Evolutionary conservation across 2,113 vertebrate species (phyloP), one percentile per base, ranked within the genome.

Genomic region (Plotosus lineatus): DNA sequence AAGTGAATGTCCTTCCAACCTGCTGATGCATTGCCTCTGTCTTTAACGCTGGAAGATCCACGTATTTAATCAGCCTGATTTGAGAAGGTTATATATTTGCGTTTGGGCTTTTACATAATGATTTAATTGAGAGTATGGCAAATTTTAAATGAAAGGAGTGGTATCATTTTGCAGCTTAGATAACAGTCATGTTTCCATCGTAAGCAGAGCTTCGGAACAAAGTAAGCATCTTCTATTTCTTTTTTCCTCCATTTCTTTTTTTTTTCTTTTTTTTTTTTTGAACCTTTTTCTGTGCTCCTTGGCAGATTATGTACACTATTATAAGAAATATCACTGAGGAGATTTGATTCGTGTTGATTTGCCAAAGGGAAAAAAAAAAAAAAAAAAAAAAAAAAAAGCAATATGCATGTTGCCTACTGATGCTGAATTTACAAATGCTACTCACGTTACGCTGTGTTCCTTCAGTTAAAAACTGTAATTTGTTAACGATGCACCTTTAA

Each of bases 1-100:
- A 81, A 86, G 81, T 82, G 81, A 44, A 78, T 78, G 81, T 89
- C 81, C 81, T 89, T 89, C 71, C 79, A 83, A 84, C 81, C 83
- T 85, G 46, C 83, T 86, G 82, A 83, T 65, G 77, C 80, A 88
- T 85, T 85, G 83, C 82, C 46, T 71, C 80, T 63, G 80, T 56
- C 60, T 85, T 56, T 56, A 85, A 79, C 75, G 42, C 56, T n/a
- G 76, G 58, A 80, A 75, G 82, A 77, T 63, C 9, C 69, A 78
- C n/a, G 58, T 15, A 2, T 15, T 68, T 40, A 28, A 28, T 60
- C 38, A 82, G 44, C 2, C 12, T 53, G 72, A 58, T 71, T n/a
- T 33, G 44, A 61, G 42, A 69, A 10, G n/a, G 38, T 48, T 66
- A 75, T 68, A 53, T 28, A 68, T 55, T 48, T 36, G 48, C 46